Conservation (phyloP, 2,888 invertebrate genomes). For the Leptopilina syphax region DNA sequence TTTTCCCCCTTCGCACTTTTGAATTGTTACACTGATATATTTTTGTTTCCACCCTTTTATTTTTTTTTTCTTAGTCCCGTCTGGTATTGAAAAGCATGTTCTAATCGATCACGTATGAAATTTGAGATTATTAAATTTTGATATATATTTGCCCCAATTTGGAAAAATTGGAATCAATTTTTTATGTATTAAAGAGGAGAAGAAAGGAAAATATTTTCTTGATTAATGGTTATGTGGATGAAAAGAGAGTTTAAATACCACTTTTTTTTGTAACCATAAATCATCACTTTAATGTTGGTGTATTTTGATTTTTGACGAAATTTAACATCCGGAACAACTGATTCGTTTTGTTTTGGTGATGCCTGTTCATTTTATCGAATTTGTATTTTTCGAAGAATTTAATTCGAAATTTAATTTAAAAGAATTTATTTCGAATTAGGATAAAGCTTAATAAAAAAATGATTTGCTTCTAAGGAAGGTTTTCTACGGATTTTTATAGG, state of each 20-base stretch:
- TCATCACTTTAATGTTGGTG: background rate
- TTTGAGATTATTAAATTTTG: slow-evolving; percentile 63
- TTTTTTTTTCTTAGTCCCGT: background rate
- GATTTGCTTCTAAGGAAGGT: too few species aligned
- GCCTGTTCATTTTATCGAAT: too few species aligned
- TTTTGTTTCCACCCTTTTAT: slow-evolving; percentile 55
- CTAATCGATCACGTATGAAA: slow-evolving; percentile 63
- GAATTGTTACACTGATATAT: slow-evolving; percentile 58
- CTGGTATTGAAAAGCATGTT: slow-evolving; percentile 46
- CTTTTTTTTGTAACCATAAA: background rate
- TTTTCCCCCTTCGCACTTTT: slow-evolving; percentile 57
- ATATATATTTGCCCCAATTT: background rate
- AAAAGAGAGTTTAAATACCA: background rate
- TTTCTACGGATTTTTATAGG: too few species aligned
- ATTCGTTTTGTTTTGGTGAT: background rate
- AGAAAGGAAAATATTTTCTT: background rate
- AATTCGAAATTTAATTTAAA: too few species aligned
- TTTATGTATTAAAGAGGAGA: background rate
- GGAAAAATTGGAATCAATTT: slow-evolving; percentile 33
- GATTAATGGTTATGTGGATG: background rate
- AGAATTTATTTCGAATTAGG: too few species aligned
- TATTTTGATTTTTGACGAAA: background rate
- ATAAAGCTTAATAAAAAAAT: too few species aligned
- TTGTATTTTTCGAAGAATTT: too few species aligned
- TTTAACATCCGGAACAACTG: background rate